Base-by-base conservation (phyloP, 2,888 invertebrate genomes). In the Lithophane ornitopus region DNA sequence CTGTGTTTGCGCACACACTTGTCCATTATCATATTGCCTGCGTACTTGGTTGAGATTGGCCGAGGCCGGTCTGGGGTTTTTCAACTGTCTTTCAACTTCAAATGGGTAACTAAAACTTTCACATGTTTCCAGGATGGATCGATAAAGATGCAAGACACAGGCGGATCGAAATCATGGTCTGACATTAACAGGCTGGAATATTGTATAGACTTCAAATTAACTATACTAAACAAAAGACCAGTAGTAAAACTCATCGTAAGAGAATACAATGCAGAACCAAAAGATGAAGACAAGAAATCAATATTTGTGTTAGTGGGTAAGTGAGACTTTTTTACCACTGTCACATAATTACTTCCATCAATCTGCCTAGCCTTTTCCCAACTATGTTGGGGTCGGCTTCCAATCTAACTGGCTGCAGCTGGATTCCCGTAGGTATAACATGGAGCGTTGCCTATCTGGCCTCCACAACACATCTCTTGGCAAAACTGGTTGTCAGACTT, bases 81-180 rank as follows among this genome's bases (percentile, higher is more conserved):
- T 28, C 8, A 28, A 22, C 28, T 34, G 49, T 66, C 22, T n/a
- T 16, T 39, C 3, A 61, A 11, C 4, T 59, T 39, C 14, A n/a
- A 22, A 28, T 46, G 28, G 4, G 1, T n/a, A 16, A 34, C 3
- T 52, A 46, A 49, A 44, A 56, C 16, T n/a, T 54, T 41, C 12
- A 3, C 22, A 52, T 34, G 14, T 44, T 63, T 49, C 26, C 80
- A 81, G 80, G 80, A 81, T 59, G 80, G 84, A 11, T 80, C 74
- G 0, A 2, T 80, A n/a, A 73, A 41, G 8, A 46, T 71, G 58
- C 67, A 84, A 72, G 59, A 63, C 0, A 66, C 65, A 44, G 16
- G 4, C 11, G 7, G 14, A 44, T 78, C 79, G 8, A 83, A 61
- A n/a, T 28, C 65, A 39, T 80, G 83, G 83, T 56, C 6, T 22